A percentile compares a stretch with the other conserved stretches of the same genome.
These are phyloP conservation scores for Parotia lawesii DNA, from an alignment of 2,113 vertebrate species.

Conservation along the genomic window DNA sequence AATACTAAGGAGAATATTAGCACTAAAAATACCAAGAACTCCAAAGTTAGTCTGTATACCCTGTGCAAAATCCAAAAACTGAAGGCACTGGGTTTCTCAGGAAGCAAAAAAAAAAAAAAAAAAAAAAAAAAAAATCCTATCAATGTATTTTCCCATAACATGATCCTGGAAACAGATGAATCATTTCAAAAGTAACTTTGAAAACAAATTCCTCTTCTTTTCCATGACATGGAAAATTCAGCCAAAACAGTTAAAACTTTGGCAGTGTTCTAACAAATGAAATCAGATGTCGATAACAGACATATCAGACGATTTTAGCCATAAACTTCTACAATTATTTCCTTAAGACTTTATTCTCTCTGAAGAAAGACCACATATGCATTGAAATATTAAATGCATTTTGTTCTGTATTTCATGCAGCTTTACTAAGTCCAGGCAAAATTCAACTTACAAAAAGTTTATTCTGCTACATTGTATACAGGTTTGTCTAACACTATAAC, in stretches of 20 bases:
- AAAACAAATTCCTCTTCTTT: not conserved
- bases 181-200: not conserved
- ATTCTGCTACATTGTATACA: not conserved
- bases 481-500: not conserved
- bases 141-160: conserved; percentile 29
- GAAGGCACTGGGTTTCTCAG: not conserved
- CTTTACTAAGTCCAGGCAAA: not conserved
- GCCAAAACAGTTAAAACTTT: conserved; percentile 18
- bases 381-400: not conserved
- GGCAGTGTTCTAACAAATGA: not conserved
- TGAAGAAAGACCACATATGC: not conserved
- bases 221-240: not conserved
- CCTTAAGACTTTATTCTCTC: not conserved
- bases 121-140: not conserved
- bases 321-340: not conserved
- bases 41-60: not conserved
- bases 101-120: not conserved
- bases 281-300: not conserved
- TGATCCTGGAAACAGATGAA: conserved; percentile 24
- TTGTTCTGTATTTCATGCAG: not conserved
- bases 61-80: not conserved
- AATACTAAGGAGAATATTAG: not conserved
- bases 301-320: not conserved
- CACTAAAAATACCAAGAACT: not conserved
- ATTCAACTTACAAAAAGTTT: not conserved